Conservation (phyloP, 2,797 vertebrate genomes). For the Eupleurogrammus muticus region DNA sequence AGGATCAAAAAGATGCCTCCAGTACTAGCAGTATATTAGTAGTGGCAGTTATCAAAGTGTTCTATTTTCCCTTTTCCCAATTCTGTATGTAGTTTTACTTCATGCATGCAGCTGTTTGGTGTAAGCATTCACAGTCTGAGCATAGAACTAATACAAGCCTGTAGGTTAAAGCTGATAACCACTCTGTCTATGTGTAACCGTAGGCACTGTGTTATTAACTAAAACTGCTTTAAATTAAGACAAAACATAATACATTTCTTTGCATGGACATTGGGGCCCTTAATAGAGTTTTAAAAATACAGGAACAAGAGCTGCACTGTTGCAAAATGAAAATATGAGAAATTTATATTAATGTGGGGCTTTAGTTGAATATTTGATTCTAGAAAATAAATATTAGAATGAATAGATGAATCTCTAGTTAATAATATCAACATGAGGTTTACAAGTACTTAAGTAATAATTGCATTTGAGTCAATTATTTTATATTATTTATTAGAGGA, state of each 20-base stretch:
- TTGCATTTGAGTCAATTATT: not conserved
- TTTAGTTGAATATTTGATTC: not conserved
- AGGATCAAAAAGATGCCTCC: no score
- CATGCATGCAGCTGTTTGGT: not conserved
- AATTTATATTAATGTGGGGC: slow-evolving; percentile 2
- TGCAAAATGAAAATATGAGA: not conserved
- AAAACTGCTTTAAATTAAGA: not conserved
- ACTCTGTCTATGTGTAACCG: not conserved
- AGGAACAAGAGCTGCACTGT: not conserved
- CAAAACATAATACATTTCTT: not conserved
- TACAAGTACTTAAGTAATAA: not conserved
- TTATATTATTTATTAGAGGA: no score
- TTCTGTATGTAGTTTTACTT: not conserved
- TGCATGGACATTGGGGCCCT: not conserved
- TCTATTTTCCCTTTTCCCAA: not conserved
- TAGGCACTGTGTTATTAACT: not conserved
- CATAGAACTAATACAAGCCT: not conserved
- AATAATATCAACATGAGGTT: not conserved
- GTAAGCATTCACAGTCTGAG: not conserved
- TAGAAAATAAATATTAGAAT: slow-evolving; percentile 1
- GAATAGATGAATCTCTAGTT: not conserved
- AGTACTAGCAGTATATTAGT: no score
- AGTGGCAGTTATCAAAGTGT: not conserved
- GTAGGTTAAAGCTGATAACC: not conserved
- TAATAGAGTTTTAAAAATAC: slow-evolving; percentile 4